A percentile compares a stretch with the other conserved stretches of the same genome.
These are phyloP conservation scores for Pegoplata infirma DNA, from an alignment of 2,888 invertebrate genomes.

Conservation along the genomic window DNA sequence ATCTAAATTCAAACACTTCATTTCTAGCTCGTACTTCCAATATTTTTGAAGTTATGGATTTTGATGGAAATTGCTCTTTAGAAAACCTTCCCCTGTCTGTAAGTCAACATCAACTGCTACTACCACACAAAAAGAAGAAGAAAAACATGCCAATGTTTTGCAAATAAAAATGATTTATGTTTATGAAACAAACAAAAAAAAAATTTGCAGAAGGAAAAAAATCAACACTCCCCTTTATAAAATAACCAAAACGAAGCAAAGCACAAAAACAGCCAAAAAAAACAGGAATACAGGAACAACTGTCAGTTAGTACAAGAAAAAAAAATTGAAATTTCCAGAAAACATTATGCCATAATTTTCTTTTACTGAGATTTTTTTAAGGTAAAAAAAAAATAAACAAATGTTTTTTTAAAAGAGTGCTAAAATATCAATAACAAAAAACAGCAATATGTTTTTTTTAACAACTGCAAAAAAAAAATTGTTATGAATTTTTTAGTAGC, in stretches of 20 bases:
- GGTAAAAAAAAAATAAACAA: constrained; percentile 30
- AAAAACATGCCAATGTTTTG: constrained; percentile 53
- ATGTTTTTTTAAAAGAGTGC: no score
- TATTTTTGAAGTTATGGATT: no score
- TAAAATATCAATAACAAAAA: constrained; percentile 59
- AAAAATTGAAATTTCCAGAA: constrained; percentile 45
- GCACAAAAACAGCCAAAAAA: no score
- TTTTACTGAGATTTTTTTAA: constrained; percentile 52
- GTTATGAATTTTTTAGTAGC: constrained; percentile 55
- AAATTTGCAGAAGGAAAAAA: constrained; percentile 21
- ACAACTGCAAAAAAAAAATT: constrained; percentile 8
- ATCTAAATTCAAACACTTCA: no score
- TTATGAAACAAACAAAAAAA: constrained; percentile 46
- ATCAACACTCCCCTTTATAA: constrained; percentile 42
- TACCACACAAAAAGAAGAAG: constrained; percentile 10
- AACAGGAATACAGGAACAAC: constrained; percentile 18
- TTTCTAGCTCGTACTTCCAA: no score
- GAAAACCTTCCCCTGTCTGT: background rate
- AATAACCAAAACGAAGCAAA: constrained; percentile 10
- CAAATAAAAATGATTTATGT: constrained; percentile 62
- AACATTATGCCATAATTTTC: constrained; percentile 55
- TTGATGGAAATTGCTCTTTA: no score
- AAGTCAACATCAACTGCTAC: background rate
- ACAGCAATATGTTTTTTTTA: constrained; percentile 46
- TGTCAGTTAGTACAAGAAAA: constrained; percentile 14